Evolutionary conservation across 2,888 invertebrate genomes (phyloP), one percentile per base, ranked within the genome.

Genomic region (Hirudinaria manillensis): DNA sequence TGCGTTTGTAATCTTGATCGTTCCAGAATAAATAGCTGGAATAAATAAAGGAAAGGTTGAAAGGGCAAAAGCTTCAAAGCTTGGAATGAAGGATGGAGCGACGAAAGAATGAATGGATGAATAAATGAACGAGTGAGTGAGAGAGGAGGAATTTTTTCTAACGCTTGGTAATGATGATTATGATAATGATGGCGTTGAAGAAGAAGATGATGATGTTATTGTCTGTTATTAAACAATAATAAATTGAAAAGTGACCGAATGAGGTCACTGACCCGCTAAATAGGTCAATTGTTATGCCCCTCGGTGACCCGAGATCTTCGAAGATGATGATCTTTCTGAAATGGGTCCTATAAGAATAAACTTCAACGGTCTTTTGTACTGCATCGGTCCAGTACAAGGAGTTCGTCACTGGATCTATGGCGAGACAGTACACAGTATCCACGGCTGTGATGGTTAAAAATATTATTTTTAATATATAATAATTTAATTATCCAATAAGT

Each of bases 11-110:
- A 24, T 70, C 51, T 70, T 70, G 70, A 34, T 70, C 70, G 45
- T 70, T 70, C 70, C 70, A 70, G 16, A 45, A 70, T 19, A 70
- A 70, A n/a, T 24, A 70, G 19, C 70, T 70, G 70, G 29, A 68
- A 34, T 32, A 68, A 27, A 68, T 34, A 24, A 67, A 3, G 45
- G 45, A 45, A 45, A 4, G 45, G 45, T 45, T 45, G 45, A 45
- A 45, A 45, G 45, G 45, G 10, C 16, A 45, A 45, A 45, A 45
- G 16, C 10, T 38, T 38, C 38, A n/a, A n/a, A n/a, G 38, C 45
- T 45, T 16, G 3, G 16, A 36, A 36, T 36, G 36, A 36, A 36
- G 36, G 36, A 36, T 3, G 4, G 36, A 36, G 36, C 36, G 10
- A 36, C 16, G 6, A 10, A 45, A 16, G 45, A 45, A 45, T 45